Base-by-base conservation (phyloP, 2,888 invertebrate genomes). In the Drosophila mayaguana region DNA sequence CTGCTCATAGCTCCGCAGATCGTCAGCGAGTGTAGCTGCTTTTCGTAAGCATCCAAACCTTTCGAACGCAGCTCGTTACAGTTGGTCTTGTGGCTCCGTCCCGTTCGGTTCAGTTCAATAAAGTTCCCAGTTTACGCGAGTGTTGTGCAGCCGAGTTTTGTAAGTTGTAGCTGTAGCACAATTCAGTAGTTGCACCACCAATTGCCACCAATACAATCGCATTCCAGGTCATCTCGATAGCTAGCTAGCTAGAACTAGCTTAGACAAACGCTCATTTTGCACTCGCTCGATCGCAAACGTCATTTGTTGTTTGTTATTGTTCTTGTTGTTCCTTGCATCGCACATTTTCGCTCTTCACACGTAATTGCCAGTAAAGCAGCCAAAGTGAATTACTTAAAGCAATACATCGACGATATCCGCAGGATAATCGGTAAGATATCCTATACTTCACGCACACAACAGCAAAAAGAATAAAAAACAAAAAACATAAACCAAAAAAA, bases 401-500 rank as follows among this genome's bases (percentile, higher is more conserved):
- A 93, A 91, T 93, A 93, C 91, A 92, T 93, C 91, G 93, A 93
- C 91, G 93, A 93, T 90, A 93, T 93, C 92, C 93, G 93, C 91
- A 92, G 92, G 91, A 92, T 93, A 80, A 93, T 93, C 92, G 93
- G 93, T 93, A 92, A 93, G 93, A 91, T 60, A 73, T 66, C 72
- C 55, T 50, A 46, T 40, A 38, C 43, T 48, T 7, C 46, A 68
- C 42, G 40, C 11, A 11, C 16, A 25, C 43, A 12, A 28, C 8
- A 28, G 2, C 8, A 28, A 28, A 1, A 28, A 28, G n/a, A 42
- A 18, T 20, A 25, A 25, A 25, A 6, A 34, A 4, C 12, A 0
- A 12, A 36, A 12, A 36, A 1, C n/a, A n/a, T n/a, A n/a, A n/a
- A n/a, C n/a, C n/a, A n/a, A 4, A 34, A 0, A 12, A 36, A 12